phyloP scores from a whole-genome alignment of 1,140 invertebrate species.

The Batillaria attramentaria region DNA sequence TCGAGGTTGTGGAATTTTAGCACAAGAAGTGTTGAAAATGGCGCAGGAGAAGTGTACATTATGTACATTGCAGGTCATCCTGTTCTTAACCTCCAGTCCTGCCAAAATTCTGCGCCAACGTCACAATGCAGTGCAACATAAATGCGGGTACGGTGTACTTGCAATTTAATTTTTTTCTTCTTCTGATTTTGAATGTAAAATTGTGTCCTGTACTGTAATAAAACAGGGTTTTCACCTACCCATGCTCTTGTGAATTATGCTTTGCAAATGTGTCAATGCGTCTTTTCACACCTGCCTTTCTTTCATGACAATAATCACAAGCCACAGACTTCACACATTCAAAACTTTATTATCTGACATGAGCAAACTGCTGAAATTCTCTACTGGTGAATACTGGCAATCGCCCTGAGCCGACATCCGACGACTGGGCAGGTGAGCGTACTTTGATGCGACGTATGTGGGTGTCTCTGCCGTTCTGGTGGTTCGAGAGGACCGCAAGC shows the following conservation, averaged over 20 bases:
- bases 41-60: too few relatives aligned
- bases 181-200: neutral
- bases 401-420: constrained; percentile 74
- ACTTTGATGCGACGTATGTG: constrained; percentile 98
- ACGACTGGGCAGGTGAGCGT: constrained; percentile 84
- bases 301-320: neutral
- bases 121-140: too few relatives aligned
- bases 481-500: constrained; percentile 86
- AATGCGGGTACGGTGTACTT: too few relatives aligned
- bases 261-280: too few relatives aligned
- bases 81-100: too few relatives aligned
- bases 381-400: constrained; percentile 28
- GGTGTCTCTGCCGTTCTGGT: constrained; percentile 98
- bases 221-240: too few relatives aligned
- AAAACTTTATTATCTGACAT: constrained; percentile 16
- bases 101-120: too few relatives aligned
- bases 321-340: neutral
- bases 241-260: too few relatives aligned
- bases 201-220: neutral
- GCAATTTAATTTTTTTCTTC: neutral
- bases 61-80: too few relatives aligned
- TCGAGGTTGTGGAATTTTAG: too few relatives aligned
- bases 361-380: constrained; percentile 30
- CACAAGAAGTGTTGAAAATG: too few relatives aligned
- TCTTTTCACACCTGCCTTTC: neutral